Conservation (phyloP, 2,113 vertebrate species). For the Opisthocomus hoazin region DNA sequence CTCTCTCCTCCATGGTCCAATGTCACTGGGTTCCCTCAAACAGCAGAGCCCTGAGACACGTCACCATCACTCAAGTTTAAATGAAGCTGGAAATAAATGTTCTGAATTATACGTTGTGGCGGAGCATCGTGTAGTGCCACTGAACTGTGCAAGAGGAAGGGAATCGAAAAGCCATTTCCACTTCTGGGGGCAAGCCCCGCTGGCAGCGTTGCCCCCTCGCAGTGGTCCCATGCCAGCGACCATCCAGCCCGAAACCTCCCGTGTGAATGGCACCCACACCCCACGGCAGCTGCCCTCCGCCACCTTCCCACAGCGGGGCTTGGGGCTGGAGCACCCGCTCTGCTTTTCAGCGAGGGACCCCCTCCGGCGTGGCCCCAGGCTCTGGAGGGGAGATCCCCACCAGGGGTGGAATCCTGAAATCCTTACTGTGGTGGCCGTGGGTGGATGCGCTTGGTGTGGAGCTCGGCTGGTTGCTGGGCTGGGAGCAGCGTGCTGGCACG, state of each 20-base stretch:
- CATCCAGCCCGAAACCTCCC: background rate
- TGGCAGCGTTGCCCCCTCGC: fast-evolving
- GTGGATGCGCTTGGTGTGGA: fast-evolving
- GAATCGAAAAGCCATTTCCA: background rate
- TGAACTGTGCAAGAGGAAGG: background rate
- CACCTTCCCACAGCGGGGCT: background rate
- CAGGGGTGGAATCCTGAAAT: too few species aligned
- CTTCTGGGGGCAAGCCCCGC: background rate
- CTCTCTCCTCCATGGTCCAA: background rate
- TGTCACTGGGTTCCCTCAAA: background rate
- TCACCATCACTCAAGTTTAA: background rate
- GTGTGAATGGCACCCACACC: background rate
- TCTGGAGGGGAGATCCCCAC: fast-evolving
- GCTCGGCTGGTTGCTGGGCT: background rate
- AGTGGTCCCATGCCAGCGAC: background rate
- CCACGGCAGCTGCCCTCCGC: background rate
- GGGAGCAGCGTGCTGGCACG: background rate
- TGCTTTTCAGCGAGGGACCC: background rate
- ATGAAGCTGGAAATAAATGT: background rate
- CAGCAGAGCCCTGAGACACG: background rate
- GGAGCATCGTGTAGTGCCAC: background rate
- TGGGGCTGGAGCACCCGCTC: background rate
- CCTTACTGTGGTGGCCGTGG: background rate
- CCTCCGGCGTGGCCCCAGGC: background rate
- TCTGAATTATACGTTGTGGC: background rate